Conservation (phyloP, 2,888 invertebrate species). For the Tipula helvola region DNA sequence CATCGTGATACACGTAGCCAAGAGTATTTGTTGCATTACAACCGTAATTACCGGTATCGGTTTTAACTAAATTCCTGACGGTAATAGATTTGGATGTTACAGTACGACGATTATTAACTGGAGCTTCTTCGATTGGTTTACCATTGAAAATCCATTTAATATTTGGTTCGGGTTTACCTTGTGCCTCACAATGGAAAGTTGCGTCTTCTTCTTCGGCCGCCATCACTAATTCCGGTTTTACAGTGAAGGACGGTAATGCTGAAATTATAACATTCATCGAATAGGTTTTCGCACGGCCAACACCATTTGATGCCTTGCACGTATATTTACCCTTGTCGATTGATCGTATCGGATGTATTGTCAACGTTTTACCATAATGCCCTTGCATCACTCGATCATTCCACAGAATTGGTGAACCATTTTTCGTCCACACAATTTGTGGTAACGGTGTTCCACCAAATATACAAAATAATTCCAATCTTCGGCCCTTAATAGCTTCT, state of each 20-base stretch:
- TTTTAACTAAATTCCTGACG: constrained; percentile 66
- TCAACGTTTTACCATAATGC: constrained; percentile 89
- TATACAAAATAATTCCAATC: constrained; percentile 83
- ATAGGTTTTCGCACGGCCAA: constrained; percentile 72
- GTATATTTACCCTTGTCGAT: constrained; percentile 88
- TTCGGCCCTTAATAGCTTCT: constrained; percentile 71
- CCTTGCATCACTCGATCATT: constrained; percentile 67
- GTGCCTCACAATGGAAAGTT: constrained; percentile 75
- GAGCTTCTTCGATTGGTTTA: constrained; percentile 61
- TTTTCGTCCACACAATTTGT: constrained; percentile 84
- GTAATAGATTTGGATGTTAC: constrained; percentile 59
- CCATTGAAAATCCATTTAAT: constrained; percentile 97
- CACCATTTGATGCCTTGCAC: constrained; percentile 87
- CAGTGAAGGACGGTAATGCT: constrained; percentile 82
- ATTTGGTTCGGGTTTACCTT: constrained; percentile 80
- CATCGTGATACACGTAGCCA: constrained; percentile 96
- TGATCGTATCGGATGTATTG: constrained; percentile 73
- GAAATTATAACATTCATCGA: constrained; percentile 57
- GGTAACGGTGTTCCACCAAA: constrained; percentile 95
- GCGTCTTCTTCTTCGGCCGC: constrained; percentile 85
- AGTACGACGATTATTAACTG: constrained; percentile 56
- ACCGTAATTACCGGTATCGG: constrained; percentile 93
- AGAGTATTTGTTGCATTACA: constrained; percentile 98
- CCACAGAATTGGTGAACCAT: constrained; percentile 54
- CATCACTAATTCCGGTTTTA: constrained; percentile 75